Evolutionary conservation across 2,113 vertebrate genomes (phyloP), one percentile per base, ranked within the genome.

Genomic region (Vimba vimba): DNA sequence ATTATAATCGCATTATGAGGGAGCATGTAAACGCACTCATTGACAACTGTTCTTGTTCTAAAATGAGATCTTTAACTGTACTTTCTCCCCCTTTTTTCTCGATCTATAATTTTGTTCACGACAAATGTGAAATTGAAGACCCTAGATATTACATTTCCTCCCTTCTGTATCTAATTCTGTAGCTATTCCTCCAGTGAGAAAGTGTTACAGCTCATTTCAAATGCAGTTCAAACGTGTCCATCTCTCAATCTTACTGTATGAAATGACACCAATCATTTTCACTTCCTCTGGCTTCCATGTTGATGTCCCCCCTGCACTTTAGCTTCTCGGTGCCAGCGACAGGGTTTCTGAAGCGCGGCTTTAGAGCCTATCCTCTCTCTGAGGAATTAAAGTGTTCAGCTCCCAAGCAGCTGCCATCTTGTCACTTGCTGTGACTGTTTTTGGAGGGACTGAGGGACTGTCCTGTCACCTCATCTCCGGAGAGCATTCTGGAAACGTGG

Each of bases 401-500:
- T 79, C 79, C 59, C 77, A 27, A 50, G 52, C 27, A 79, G n/a
- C 77, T 74, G 85, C 78, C 55, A 62, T 81, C 85, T 74, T 74
- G 78, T 86, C 85, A 86, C 50, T 85, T 85, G 66, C 84, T 62
- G 50, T 86, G 85, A 73, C 85, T 50, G 77, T 86, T 71, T 74
- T 74, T 73, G 68, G 77, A 73, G 77, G 66, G 64, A 62, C 78
- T 81, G 78, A 85, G 62, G 76, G 73, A 75, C 73, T 57, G 50
- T 21, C 17, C 64, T 60, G 77, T 86, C 85, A 81, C 25, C 68
- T 33, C 36, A 73, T 86, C 85, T 64, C 76, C 66, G 21, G 76
- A 39, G 76, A 62, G 66, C 50, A 3, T 43, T 85, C 75, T 69
- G 64, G 45, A 79, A 27, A 59, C 4, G 84, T 45, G 52, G 47